Evolutionary conservation across 2,113 vertebrate species (phyloP).

Genomic region (Myotis davidii): DNA sequence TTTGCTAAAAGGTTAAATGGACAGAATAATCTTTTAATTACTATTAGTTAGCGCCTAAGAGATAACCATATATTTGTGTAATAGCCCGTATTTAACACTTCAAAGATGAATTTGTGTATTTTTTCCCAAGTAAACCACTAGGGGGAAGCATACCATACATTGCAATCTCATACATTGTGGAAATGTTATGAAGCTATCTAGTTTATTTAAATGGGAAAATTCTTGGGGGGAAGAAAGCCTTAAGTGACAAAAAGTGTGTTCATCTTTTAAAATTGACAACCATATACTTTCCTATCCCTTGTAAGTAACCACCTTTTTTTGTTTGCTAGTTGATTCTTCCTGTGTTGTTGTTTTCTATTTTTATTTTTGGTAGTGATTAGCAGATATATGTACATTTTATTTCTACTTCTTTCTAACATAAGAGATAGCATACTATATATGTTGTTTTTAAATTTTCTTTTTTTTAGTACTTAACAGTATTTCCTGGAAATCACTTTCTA

Average conservation of each 20-base stretch:
- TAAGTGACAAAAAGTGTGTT: not conserved
- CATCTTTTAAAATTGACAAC: slow-evolving; percentile 13
- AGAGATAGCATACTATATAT: not conserved
- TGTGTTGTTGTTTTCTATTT: not conserved
- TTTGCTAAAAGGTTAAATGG: not conserved
- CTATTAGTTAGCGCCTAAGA: not conserved
- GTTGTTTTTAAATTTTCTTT: not conserved
- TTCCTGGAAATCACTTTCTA: not conserved
- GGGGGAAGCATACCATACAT: slow-evolving; percentile 68
- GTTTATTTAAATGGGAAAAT: slow-evolving; percentile 40
- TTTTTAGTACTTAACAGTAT: not conserved
- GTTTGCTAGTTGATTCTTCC: not conserved
- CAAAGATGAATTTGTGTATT: slow-evolving; percentile 12
- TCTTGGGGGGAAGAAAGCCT: not conserved
- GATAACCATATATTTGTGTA: not conserved
- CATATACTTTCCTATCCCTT: not conserved
- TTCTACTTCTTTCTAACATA: not conserved
- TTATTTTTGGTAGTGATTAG: not conserved
- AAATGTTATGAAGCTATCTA: not conserved
- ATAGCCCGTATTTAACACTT: not conserved
- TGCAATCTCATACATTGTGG: not conserved
- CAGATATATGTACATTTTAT: not conserved
- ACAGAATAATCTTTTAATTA: not conserved
- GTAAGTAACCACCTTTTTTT: not conserved
- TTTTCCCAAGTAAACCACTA: slow-evolving; percentile 50